Base-by-base conservation (phyloP, 2,888 invertebrate genomes). In the Hirtodrosophila trivittata region DNA sequence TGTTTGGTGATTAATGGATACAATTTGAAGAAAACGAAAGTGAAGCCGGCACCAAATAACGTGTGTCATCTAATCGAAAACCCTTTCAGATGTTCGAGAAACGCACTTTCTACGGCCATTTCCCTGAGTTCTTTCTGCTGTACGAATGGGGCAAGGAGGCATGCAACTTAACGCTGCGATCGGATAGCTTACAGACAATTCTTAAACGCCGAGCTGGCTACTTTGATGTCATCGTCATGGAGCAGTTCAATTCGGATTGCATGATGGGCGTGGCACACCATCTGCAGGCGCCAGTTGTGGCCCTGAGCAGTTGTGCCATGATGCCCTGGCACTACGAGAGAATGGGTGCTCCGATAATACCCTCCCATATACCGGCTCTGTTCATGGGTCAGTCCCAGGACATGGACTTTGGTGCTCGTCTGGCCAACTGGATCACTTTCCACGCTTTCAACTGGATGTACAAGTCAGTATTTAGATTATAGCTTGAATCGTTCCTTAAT, bases 231-330 rank as follows among this genome's bases (percentile, higher is more conserved):
- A 91, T 95, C 4, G 87, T 96, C 0, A 91, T 93, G 49, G 95
- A 96, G 89, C 93, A 93, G 54, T 95, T 96, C 85, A 94, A 94
- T 70, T 92, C 93, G 43, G 94, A 95, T 81, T 95, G 95, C 86
- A 93, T 93, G 86, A 89, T 95, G 70, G 94, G 93, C 1, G 88
- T 96, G 26, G 93, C 93, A 0, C 92, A 94, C 76, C 92, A 93
- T 72, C 92, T 94, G 9, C 89, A 92, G 37, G 93, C 93, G 0
- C 94, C 95, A 0, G 92, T 93, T 1, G 91, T 95, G 0, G 89
- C 86, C 0, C 21, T 89, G 0, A 89, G 89, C 63, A 89, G 94
- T 1, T 92, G 93, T 68, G 91, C 92, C 10, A 64, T 94, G 45
- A 92, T 94, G 92, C 93, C 94, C 0, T 94, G 93, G 93, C 91